phyloP scores from a whole-genome alignment of 2,888 invertebrate genomes.

The Dryadula phaetusa region DNA sequence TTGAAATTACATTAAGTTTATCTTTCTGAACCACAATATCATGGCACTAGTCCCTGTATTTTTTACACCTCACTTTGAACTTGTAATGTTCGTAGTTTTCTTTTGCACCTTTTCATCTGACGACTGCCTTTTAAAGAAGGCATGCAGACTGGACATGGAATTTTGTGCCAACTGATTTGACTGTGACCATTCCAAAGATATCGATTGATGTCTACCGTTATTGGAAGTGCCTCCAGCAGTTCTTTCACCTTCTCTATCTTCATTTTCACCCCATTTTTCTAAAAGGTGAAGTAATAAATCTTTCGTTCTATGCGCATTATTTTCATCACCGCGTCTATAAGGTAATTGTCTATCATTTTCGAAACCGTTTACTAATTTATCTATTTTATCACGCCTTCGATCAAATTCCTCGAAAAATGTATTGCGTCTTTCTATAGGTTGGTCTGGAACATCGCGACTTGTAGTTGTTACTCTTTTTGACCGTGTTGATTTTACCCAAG shows the following conservation, averaged over 20 bases:
- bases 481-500: constrained; percentile 80
- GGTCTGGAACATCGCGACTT: constrained; percentile 89
- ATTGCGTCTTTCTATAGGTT: constrained; percentile 84
- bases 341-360: constrained; percentile 74
- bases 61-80: constrained; percentile 58
- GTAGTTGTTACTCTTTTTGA: constrained; percentile 86
- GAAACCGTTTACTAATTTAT: constrained; percentile 72
- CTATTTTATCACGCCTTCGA: constrained; percentile 73
- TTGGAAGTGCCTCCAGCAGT: constrained; percentile 82
- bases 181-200: constrained; percentile 90
- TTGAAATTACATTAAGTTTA: constrained; percentile 43
- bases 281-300: constrained; percentile 89
- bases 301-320: constrained; percentile 89
- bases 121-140: constrained; percentile 89
- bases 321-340: constrained; percentile 79
- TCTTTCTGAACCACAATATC: constrained; percentile 59
- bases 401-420: constrained; percentile 81
- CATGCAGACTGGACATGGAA: constrained; percentile 92
- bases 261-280: constrained; percentile 90
- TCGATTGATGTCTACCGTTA: constrained; percentile 86
- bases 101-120: constrained; percentile 76
- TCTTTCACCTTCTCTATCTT: constrained; percentile 73
- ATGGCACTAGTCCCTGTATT: constrained; percentile 71
- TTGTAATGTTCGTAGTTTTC: constrained; percentile 62
- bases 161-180: constrained; percentile 89